Evolutionary conservation across 2,113 vertebrate species (phyloP), one percentile per base, ranked within the genome.

Genomic region (Pelmatolapia mariae): DNA sequence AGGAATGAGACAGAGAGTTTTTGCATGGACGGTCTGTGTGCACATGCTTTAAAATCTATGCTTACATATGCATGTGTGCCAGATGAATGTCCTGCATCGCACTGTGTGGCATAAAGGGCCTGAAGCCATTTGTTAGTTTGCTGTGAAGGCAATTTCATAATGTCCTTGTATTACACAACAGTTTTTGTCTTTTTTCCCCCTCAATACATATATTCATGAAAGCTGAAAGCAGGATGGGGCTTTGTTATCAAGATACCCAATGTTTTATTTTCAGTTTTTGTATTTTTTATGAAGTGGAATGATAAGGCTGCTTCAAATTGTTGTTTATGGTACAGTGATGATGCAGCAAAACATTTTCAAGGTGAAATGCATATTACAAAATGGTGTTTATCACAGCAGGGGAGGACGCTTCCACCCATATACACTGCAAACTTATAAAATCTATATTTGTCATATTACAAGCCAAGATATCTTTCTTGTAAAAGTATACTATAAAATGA

Each of bases 291-390:
- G 15, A 89, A 87, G 73, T 38, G 43, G 12, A 81, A 86, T 57
- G 50, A 91, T 85, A 87, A 82, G 52, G 61, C 59, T 61, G 59
- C 40, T 78, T 18, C 36, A 81, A 13, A 78, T 78, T 52, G 26
- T 52, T 81, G 40, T 87, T 91, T 81, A 50, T 71, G 31, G 61
- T 61, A 24, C 76, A 82, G 63, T 47, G 80, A 87, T 81, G 83
- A 92, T 81, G 79, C 78, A 82, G 91, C 82, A 68, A 87, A 83
- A 93, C 87, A 59, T 78, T 90, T 88, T 87, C 83, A 91, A 91
- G 87, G 87, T 91, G 85, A 91, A 91, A 88, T 82, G 38, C 29
- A 80, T 82, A 84, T 91, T 87, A 36, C 3, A 61, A 86, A 84
- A 82, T 50, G 38, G 26, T 90, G 76, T 86, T 87, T 79, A 89